These are phyloP conservation scores for human DNA, from an alignment of 2,113 vertebrate genomes.

Conservation along the genomic window GRCh38 chr15:38179501-38180000, in stretches of 20 bases:
- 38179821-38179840: neutral
- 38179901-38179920: neutral
- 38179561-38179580: neutral
- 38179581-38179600: neutral
- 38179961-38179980: neutral
- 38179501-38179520: neutral
- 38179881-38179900: neutral
- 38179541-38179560: neutral
- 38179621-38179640: neutral
- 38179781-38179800: neutral
- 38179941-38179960: neutral
- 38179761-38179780: neutral
- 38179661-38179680: neutral
- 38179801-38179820: constrained; percentile 1
- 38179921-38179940: neutral
- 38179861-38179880: constrained; percentile 15
- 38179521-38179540: neutral
- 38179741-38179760: neutral
- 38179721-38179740: neutral
- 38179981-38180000: too few relatives aligned
- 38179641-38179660: neutral
- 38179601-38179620: neutral
- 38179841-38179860: neutral
- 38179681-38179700: neutral
- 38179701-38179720: neutral